A percentile compares a stretch with the other conserved stretches of the same genome.
These are phyloP conservation scores for Pachypanchax playfairii DNA, from an alignment of 2,113 vertebrate species.

Conservation along the genomic window DNA sequence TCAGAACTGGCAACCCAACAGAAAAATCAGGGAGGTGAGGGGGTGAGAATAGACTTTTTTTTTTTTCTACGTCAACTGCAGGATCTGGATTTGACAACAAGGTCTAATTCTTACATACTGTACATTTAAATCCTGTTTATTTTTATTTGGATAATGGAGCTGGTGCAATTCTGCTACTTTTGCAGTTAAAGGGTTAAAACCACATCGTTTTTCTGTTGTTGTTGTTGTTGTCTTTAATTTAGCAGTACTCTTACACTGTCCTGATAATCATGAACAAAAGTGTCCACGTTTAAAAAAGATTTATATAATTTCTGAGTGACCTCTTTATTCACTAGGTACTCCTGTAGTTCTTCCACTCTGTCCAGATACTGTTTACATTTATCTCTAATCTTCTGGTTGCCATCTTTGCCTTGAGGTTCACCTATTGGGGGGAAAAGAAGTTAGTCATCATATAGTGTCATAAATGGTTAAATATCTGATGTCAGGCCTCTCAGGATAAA, in stretches of 20 bases:
- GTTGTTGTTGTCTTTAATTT: no score
- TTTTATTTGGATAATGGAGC: no score
- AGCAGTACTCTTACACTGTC: background rate
- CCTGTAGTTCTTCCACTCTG: slow-evolving; percentile 80
- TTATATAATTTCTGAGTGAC: slow-evolving; percentile 46
- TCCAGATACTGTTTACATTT: slow-evolving; percentile 83
- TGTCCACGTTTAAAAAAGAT: slow-evolving; percentile 13
- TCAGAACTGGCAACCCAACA: no score
- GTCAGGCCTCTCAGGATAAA: no score
- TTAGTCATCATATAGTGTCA: background rate
- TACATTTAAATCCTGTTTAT: no score
- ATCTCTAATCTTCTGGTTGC: slow-evolving; percentile 83
- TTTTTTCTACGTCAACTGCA: no score
- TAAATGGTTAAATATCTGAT: background rate
- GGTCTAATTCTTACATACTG: no score
- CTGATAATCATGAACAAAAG: background rate
- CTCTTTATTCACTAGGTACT: slow-evolving; percentile 76
- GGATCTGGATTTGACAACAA: no score
- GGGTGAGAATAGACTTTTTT: no score
- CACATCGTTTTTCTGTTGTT: background rate
- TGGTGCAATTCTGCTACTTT: no score
- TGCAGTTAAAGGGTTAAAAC: no score
- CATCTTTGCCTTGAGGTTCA: slow-evolving; percentile 84
- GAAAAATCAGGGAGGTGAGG: no score
- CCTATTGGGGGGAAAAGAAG: slow-evolving; percentile 57